phyloP scores from a whole-genome alignment of 2,888 invertebrate species.

The Pardosa pseudoannulata region DNA sequence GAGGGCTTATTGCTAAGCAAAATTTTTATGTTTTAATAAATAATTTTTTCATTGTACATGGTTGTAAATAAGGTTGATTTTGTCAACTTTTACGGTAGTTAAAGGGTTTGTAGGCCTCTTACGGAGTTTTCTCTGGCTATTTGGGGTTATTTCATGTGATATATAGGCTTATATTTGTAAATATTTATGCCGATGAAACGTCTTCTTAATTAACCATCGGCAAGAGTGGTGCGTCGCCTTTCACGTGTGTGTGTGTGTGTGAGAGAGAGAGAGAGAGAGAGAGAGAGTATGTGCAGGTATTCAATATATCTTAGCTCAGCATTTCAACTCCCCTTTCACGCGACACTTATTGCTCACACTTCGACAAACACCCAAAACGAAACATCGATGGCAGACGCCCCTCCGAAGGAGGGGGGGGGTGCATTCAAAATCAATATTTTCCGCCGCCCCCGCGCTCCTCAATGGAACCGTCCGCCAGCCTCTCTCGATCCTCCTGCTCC shows the following conservation, averaged over 20 bases:
- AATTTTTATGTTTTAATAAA: no score
- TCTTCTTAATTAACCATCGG: background rate
- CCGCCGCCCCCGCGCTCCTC: conserved; percentile 37
- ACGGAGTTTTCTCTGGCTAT: no score
- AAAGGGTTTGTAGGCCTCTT: no score
- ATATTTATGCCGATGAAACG: background rate
- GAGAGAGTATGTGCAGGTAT: conserved; percentile 11
- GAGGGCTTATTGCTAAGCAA: no score
- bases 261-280: no score
- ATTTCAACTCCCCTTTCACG: conserved; percentile 18
- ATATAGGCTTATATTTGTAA: background rate
- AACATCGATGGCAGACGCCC: conserved; percentile 31
- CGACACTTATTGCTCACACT: conserved; percentile 38
- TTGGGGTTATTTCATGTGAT: background rate
- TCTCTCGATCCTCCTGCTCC: conserved; percentile 46
- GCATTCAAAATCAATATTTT: conserved; percentile 56
- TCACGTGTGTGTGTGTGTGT: conserved; percentile 20
- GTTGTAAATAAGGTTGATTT: no score
- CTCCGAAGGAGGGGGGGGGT: conserved; percentile 16
- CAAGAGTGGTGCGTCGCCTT: background rate
- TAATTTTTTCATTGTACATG: no score
- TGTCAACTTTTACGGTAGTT: no score
- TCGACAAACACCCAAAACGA: conserved; percentile 51
- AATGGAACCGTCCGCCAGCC: conserved; percentile 52
- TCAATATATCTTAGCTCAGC: conserved; percentile 29